Evolutionary conservation across 2,113 vertebrate species (phyloP).

Genomic region (Pelusios castaneus): DNA sequence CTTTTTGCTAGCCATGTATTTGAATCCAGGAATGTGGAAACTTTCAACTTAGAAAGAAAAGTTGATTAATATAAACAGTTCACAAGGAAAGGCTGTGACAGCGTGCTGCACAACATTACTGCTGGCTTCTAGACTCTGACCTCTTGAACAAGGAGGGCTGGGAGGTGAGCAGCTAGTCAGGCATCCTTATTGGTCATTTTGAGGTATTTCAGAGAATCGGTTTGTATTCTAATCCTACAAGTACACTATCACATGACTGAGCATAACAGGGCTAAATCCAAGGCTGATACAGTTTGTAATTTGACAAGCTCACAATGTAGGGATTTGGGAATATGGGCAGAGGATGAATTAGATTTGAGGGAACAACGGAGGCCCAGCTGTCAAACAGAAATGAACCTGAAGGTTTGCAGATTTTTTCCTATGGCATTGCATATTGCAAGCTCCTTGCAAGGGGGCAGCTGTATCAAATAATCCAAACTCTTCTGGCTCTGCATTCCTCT

Average conservation of each 20-base stretch:
- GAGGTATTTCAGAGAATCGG: neutral
- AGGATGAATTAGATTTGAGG: neutral
- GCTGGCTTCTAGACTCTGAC: neutral
- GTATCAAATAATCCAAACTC: neutral
- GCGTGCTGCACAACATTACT: rapidly evolving
- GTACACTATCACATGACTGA: rapidly evolving
- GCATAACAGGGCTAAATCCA: neutral
- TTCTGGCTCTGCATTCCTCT: neutral
- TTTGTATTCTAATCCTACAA: rapidly evolving
- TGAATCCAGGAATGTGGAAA: neutral
- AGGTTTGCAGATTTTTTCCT: neutral
- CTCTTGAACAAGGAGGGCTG: neutral
- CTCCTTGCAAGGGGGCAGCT: rapidly evolving
- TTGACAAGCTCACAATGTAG: neutral
- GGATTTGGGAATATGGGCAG: neutral
- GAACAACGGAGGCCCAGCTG: neutral
- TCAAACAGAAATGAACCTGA: rapidly evolving
- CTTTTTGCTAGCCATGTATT: neutral
- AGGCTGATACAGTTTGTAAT: rapidly evolving
- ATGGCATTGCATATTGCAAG: rapidly evolving
- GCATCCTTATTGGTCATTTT: rapidly evolving
- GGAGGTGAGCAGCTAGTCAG: neutral
- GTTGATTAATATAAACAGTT: neutral
- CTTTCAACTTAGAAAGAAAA: neutral
- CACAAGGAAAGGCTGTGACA: neutral